A percentile compares a stretch with the other conserved stretches of the same genome.
These are phyloP conservation scores for Andrena flavipes DNA, from an alignment of 2,888 invertebrate genomes.

Conservation along the genomic window DNA sequence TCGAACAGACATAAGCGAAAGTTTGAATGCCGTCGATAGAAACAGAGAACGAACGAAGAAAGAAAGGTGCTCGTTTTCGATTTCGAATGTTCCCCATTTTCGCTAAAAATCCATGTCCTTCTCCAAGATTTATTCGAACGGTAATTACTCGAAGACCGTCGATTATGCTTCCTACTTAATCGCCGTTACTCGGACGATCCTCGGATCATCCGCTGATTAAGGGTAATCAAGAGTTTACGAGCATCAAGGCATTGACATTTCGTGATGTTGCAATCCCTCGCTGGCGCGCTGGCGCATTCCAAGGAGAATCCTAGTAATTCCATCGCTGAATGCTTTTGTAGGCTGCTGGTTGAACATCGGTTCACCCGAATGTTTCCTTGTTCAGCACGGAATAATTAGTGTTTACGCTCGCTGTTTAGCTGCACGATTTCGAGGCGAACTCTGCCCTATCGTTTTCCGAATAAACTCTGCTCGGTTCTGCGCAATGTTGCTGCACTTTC, in stretches of 20 bases:
- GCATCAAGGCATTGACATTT: constrained; percentile 33
- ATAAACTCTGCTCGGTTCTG: background rate
- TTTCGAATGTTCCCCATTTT: too few relatives aligned
- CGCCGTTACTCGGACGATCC: background rate
- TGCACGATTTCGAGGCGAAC: constrained; percentile 8
- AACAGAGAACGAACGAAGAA: too few relatives aligned
- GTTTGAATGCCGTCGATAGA: too few relatives aligned
- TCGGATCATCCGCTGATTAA: constrained; percentile 3
- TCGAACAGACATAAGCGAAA: too few relatives aligned
- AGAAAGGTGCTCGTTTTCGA: too few relatives aligned
- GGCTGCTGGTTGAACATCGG: background rate
- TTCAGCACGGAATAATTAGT: background rate
- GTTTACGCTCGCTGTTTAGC: constrained; percentile 1
- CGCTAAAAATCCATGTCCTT: too few relatives aligned
- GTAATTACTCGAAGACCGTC: background rate
- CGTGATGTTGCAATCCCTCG: constrained; percentile 8
- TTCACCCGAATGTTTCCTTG: background rate
- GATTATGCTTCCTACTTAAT: constrained; percentile 5
- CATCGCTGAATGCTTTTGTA: background rate
- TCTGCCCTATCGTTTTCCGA: background rate
- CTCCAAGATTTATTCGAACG: background rate
- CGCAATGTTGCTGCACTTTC: constrained; percentile 20
- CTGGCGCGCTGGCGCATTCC: background rate
- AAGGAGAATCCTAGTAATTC: background rate
- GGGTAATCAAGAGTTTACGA: constrained; percentile 7